Evolutionary conservation across 2,113 vertebrate genomes (phyloP), one percentile per base, ranked within the genome.

Genomic region (Atherinomorus stipes): DNA sequence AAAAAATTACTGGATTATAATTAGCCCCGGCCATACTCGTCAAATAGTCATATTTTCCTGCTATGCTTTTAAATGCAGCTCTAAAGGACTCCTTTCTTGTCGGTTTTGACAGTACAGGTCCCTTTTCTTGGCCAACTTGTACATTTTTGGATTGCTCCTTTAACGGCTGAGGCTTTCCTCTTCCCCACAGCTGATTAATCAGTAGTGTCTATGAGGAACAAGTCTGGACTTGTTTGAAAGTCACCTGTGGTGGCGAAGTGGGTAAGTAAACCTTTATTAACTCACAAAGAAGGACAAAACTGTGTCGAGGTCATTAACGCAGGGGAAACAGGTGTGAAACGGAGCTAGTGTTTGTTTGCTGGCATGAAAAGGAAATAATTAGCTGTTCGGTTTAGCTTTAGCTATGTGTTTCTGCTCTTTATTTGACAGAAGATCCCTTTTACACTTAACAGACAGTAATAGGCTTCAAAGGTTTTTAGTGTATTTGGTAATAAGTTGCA

Each of bases 211-310:
- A 47, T 16, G 59, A 54, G 23, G 69, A 37, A 72, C 88, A 84
- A 19, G 89, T 65, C 85, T 22, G 78, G 56, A n/a, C 89, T 50
- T 81, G 86, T 76, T 31, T 52, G 54, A 6, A 18, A 54, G 54
- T 88, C 82, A 90, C 80, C 77, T 83, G 82, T 69, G 76, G 47
- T 5, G 25, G 19, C 11, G 34, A 1, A 53, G 23, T 34, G 31
- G 31, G 31, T 34, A 7, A 34, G 7, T 34, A 8, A 4, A 57
- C 47, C 50, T 58, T 60, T 44, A 70, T 85, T 51, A 72, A 50
- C 31, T 40, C 16, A 11, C 38, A 56, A 34, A 54, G 12, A 15
- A 16, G 31, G 45, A 49, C 23, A 13, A 5, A 50, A 22, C 19
- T 1, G 45, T 49, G 1, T 12, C 28, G 4, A 4, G 61, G 67